These are phyloP conservation scores for Euwallacea similis DNA, from an alignment of 1,140 invertebrate genomes.

Conservation along the genomic window DNA sequence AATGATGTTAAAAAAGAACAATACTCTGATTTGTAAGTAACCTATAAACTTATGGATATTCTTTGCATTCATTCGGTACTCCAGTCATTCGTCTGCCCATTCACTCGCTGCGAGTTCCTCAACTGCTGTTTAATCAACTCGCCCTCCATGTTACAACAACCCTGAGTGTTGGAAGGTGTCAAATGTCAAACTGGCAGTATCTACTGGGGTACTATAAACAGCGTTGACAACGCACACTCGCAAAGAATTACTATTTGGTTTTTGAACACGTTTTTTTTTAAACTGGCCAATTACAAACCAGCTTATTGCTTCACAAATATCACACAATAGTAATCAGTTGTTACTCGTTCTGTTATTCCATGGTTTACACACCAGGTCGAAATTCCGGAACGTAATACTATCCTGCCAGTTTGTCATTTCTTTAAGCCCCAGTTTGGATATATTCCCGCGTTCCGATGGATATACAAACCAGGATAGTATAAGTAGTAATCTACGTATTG, in stretches of 20 bases:
- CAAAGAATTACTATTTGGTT: not conserved
- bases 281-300: not conserved
- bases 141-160: conserved; percentile 40
- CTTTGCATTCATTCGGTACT: conserved; percentile 34
- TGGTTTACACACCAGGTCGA: no score
- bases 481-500: conserved; percentile 29
- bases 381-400: conserved; percentile 1
- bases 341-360: no score
- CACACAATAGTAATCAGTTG: not conserved
- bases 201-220: no score
- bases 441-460: conserved; percentile 26
- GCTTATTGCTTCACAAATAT: not conserved
- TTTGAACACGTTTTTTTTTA: not conserved
- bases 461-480: conserved; percentile 18
- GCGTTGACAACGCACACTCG: no score
- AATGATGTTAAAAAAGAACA: conserved; percentile 45
- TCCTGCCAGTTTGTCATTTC: conserved; percentile 39
- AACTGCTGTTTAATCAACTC: conserved; percentile 14
- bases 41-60: conserved; percentile 39
- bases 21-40: conserved; percentile 44
- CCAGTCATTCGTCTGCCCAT: conserved; percentile 39
- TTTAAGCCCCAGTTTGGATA: conserved; percentile 40
- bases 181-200: conserved; percentile 37
- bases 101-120: conserved; percentile 30
- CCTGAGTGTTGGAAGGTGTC: conserved; percentile 48